Percentiles rank a stretch among this genome's conserved stretches.
phyloP scores from a whole-genome alignment of 2,113 vertebrate genomes.

The Cottus gobio region DNA sequence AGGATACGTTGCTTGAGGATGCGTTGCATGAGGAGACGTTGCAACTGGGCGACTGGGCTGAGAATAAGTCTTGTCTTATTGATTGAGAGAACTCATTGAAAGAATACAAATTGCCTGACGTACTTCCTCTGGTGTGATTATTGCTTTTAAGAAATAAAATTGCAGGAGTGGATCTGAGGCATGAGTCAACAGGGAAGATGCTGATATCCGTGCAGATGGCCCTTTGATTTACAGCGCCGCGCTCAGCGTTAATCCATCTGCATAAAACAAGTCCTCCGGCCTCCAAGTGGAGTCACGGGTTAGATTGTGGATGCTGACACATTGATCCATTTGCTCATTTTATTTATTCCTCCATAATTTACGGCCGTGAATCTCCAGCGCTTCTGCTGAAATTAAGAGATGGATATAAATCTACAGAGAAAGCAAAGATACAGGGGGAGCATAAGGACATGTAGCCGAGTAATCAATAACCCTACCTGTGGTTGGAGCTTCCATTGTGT shows the following conservation, averaged over 20 bases:
- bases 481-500: background rate
- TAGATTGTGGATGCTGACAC: background rate
- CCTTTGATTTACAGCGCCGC: constrained; percentile 60
- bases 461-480: background rate
- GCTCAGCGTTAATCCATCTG: constrained; percentile 50
- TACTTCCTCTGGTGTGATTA: background rate
- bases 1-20: too few relatives aligned
- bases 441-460: background rate
- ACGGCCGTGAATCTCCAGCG: background rate
- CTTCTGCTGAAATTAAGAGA: constrained; percentile 8
- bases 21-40: too few relatives aligned
- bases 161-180: background rate
- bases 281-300: constrained; percentile 12
- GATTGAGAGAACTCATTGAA: background rate
- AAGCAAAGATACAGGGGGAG: background rate
- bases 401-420: constrained; percentile 4
- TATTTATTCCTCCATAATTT: constrained; percentile 16
- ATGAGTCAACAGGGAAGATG: background rate
- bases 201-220: background rate
- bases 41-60: too few relatives aligned
- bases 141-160: too few relatives aligned
- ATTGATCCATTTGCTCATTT: constrained; percentile 13
- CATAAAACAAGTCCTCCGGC: constrained; percentile 11
- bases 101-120: background rate
- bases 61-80: background rate